Evolutionary conservation across 2,797 vertebrate genomes (phyloP), one percentile per base, ranked within the genome.

Genomic region (Mormyrops attenuatus): DNA sequence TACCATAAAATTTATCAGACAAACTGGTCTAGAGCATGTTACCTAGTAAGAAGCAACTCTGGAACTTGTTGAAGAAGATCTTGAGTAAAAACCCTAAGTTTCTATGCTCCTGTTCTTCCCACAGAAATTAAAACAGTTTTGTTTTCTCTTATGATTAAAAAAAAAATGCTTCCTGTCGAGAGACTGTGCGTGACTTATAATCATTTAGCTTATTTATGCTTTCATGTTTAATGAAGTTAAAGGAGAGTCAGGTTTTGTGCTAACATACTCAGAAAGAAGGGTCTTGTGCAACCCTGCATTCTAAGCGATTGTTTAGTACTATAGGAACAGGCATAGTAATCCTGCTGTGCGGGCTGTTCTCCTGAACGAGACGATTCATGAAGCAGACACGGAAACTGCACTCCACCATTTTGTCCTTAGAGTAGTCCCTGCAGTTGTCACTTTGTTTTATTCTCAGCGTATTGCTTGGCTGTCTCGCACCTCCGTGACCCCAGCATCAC

Each of bases 211-310:
- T 82, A 34, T 57, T 66, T 50, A 50, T 47, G 13, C 22, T 69
- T 49, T 89, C 82, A 84, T 84, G 57, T 84, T 84, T 89, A 84
- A 84, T 84, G 15, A 60, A n/a, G 82, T 84, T 82, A 84, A 57
- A 84, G 73, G 50, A 60, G 52, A 84, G 13, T 44, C 88, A 6
- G 30, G 1, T 82, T 41, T 34, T 69, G 26, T 60, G 57, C 82
- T 50, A 69, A 55, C 80, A 82, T 9, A 44, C 49, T 13, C 20
- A 22, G 44, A 30, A 89, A 49, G n/a, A 63, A 69, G 22, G 30
- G n/a, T 84, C 80, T 86, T 88, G 88, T 89, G 55, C 84, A 41
- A 49, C 84, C 47, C 11, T 87, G 85, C 84, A 77, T 89, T 87
- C 53, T 87, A 63, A 87, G 53, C 52, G 49, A 55, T 53, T 6